Evolutionary conservation across 2,888 invertebrate genomes (phyloP).

Genomic region (Conops quadrifasciatus): DNA sequence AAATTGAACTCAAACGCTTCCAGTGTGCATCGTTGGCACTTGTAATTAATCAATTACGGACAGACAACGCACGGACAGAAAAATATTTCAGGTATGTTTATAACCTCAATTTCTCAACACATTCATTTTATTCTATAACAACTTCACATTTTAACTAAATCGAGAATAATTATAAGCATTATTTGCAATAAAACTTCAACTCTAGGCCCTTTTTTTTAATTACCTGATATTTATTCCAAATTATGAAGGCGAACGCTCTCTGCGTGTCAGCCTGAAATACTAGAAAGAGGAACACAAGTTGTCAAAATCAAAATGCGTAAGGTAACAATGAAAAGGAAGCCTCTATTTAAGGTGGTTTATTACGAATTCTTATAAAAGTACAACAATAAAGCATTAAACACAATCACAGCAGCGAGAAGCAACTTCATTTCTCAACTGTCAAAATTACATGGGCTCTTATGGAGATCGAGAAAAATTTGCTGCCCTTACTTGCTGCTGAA

Average conservation of each 20-base stretch:
- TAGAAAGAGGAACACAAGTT: conserved; percentile 51
- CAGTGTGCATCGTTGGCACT: background rate
- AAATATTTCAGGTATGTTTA: conserved; percentile 47
- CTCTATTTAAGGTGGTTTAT: too few relatives aligned
- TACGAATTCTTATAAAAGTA: too few relatives aligned
- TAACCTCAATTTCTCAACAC: conserved; percentile 51
- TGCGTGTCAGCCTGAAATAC: conserved; percentile 63
- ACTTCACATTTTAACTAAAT: background rate
- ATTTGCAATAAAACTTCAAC: background rate
- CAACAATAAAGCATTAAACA: too few relatives aligned
- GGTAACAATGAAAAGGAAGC: too few relatives aligned
- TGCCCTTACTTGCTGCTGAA: too few relatives aligned
- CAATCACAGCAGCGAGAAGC: too few relatives aligned
- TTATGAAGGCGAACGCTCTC: conserved; percentile 59
- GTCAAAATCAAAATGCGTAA: too few relatives aligned
- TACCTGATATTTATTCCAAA: conserved; percentile 47
- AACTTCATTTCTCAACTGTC: too few relatives aligned
- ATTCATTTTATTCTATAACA: too few relatives aligned
- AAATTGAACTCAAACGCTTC: background rate
- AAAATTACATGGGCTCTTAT: too few relatives aligned
- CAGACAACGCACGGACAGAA: background rate
- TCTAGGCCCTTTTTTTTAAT: background rate
- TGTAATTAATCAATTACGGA: background rate
- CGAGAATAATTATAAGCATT: background rate
- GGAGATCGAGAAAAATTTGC: too few relatives aligned